Evolutionary conservation across 1,140 invertebrate genomes (phyloP).

Genomic region (Choristoneura fumiferana): DNA sequence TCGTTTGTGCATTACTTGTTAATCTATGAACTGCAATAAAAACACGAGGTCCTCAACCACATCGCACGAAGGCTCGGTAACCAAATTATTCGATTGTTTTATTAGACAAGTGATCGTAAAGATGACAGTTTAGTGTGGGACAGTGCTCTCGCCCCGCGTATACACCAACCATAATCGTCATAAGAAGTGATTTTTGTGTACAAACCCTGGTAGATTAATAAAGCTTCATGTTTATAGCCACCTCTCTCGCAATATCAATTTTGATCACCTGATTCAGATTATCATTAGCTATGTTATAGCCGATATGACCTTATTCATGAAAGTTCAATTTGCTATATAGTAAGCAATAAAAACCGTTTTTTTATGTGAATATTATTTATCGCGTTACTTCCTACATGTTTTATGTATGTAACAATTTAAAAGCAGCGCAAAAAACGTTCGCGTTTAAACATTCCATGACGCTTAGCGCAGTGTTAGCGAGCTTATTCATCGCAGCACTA

Average conservation of each 20-base stretch:
- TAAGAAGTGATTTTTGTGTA: conserved; percentile 57
- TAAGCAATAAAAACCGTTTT: conserved; percentile 18
- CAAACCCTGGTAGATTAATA: conserved; percentile 48
- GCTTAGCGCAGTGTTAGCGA: background rate
- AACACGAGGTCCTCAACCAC: conserved; percentile 31
- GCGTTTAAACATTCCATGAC: background rate
- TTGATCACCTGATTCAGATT: conserved; percentile 21
- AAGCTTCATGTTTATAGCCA: conserved; percentile 32
- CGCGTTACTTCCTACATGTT: conserved; percentile 13
- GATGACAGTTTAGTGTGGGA: conserved; percentile 42
- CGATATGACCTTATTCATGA: conserved; percentile 20
- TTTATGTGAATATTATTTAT: conserved; percentile 16
- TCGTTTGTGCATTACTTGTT: conserved; percentile 19
- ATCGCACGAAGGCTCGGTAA: conserved; percentile 30
- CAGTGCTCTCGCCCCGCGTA: conserved; percentile 20
- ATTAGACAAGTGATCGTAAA: conserved; percentile 67
- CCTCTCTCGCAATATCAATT: conserved; percentile 24
- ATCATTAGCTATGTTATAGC: conserved; percentile 18
- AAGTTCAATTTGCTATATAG: conserved; percentile 20
- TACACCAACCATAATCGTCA: conserved; percentile 39
- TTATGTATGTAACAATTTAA: conserved; percentile 9
- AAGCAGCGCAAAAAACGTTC: conserved; percentile 3
- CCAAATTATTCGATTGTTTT: conserved; percentile 63
- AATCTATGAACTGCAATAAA: conserved; percentile 28
- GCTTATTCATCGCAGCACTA: conserved; percentile 10